These are phyloP conservation scores for Tetropium fuscum DNA, from an alignment of 2,888 invertebrate species.

Conservation along the genomic window DNA sequence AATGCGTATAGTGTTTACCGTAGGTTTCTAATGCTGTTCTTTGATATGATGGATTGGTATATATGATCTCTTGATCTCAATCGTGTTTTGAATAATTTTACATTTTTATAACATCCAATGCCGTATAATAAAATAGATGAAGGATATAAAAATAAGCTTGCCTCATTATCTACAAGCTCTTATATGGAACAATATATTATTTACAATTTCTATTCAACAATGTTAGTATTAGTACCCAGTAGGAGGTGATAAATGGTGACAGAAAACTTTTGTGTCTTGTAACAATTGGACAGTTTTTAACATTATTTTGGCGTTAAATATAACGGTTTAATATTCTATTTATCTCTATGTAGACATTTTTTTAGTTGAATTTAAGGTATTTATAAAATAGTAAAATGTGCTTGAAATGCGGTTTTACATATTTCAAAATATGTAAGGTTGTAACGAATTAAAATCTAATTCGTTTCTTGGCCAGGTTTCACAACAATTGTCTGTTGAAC, in stretches of 20 bases:
- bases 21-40: conserved; percentile 7
- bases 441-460: too few species aligned
- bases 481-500: too few species aligned
- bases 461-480: too few species aligned
- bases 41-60: conserved; percentile 9
- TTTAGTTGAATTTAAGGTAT: too few species aligned
- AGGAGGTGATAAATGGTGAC: conserved; percentile 16
- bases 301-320: too few species aligned
- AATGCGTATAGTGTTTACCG: neutral
- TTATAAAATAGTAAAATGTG: too few species aligned
- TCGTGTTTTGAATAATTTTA: conserved; percentile 22
- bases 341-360: too few species aligned
- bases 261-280: conserved; percentile 1
- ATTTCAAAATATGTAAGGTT: too few species aligned
- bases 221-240: neutral
- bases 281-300: neutral
- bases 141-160: conserved; percentile 1
- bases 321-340: too few species aligned
- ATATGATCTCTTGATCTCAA: conserved; percentile 4
- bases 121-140: conserved; percentile 8
- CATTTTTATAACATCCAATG: conserved; percentile 15
- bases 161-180: conserved; percentile 10
- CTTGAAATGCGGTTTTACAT: too few species aligned
- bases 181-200: neutral
- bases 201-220: neutral